phyloP scores from a whole-genome alignment of 2,888 invertebrate species.

The Malacosoma neustria region DNA sequence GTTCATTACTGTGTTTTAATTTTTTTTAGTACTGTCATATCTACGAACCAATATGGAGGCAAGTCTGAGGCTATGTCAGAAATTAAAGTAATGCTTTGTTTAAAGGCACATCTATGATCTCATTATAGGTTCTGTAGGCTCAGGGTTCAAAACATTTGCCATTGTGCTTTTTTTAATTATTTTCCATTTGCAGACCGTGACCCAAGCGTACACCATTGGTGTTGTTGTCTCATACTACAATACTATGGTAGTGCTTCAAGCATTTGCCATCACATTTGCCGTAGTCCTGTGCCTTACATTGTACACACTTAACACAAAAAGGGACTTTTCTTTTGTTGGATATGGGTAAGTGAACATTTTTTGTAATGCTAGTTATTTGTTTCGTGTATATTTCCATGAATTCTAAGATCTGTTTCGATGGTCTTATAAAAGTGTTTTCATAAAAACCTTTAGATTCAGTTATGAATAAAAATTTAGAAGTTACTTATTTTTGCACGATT shows the following conservation, averaged over 20 bases:
- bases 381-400: too few relatives aligned
- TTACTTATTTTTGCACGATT: neutral
- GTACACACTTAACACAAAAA: slow-evolving; percentile 90
- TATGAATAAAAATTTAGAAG: neutral
- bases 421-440: neutral
- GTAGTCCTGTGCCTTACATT: slow-evolving; percentile 84
- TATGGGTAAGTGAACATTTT: slow-evolving; percentile 76
- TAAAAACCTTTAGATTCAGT: neutral
- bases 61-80: too few relatives aligned
- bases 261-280: slow-evolving; percentile 82
- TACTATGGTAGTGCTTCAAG: slow-evolving; percentile 83
- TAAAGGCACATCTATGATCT: neutral
- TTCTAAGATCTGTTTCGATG: too few relatives aligned
- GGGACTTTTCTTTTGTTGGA: slow-evolving; percentile 86
- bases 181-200: slow-evolving; percentile 85
- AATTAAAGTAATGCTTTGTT: neutral
- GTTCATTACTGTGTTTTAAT: too few relatives aligned
- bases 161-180: too few relatives aligned
- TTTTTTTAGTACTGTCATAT: too few relatives aligned
- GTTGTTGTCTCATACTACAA: slow-evolving; percentile 87
- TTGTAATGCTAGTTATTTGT: too few relatives aligned
- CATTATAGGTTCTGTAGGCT: neutral
- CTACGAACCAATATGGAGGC: too few relatives aligned
- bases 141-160: too few relatives aligned
- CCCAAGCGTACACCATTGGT: slow-evolving; percentile 86